Evolutionary conservation across 2,888 invertebrate species (phyloP), one percentile per base, ranked within the genome.

Genomic region (Nomada fabriciana): DNA sequence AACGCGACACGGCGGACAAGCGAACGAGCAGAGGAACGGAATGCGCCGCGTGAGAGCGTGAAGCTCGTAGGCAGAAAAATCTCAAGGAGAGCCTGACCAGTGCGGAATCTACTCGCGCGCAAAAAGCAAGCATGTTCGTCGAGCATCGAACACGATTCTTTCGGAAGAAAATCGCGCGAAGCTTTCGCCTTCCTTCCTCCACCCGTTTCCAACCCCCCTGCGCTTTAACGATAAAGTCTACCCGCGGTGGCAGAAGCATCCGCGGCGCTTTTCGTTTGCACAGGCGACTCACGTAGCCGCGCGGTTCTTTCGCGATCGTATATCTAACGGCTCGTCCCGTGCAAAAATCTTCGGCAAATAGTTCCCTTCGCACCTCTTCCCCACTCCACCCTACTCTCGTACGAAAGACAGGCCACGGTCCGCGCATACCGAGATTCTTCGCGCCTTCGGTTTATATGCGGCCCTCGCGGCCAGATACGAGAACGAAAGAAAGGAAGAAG

Each of bases 301-400:
- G 87, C 87, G 72, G 81, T 91, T 91, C 88, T 91, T 91, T 87
- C 85, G 87, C 88, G 89, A 91, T 91, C 91, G 90, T 89, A 91
- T 88, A 91, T 91, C 91, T 90, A 89, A 84, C 85, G 77, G 82
- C 78, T 76, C 53, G 80, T 65, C 74, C 63, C 71, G 60, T 74
- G 83, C 88, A 91, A 91, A 92, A 92, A 91, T 91, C 88, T 76
- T 67, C 76, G 85, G 83, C 89, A 88, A 90, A 92, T 91, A 91
- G 91, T 91, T 91, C 89, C 88, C 89, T 92, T 93, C 91, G 88
- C 93, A 91, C 92, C 91, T 92, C 86, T 23, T 25, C 63, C 61
- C 59, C 63, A 23, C 61, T 61, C 70, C 42, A 13, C 18, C 63
- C 36, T 20, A 20, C 15, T 29, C 47, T 18, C 55, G 61, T 9